phyloP scores from a whole-genome alignment of 1,140 invertebrate species.

The Drosophila nigrodunni region DNA sequence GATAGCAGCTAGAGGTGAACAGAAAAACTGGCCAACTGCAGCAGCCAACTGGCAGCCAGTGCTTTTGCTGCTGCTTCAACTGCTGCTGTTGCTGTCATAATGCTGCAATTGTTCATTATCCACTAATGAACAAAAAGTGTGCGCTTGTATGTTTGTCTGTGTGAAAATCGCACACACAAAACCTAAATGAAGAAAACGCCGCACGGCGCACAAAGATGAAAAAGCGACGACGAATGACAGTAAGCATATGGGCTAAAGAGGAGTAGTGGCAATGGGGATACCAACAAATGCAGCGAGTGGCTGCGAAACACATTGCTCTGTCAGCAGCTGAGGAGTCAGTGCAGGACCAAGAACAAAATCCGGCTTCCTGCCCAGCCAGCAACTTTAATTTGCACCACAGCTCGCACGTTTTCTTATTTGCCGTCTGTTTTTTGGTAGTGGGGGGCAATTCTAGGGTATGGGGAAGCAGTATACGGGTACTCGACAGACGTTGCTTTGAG shows the following conservation, averaged over 20 bases:
- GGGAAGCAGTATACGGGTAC: conserved; percentile 18
- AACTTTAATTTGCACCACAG: conserved; percentile 76
- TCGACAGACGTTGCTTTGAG: conserved; percentile 77
- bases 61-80: conserved; percentile 25
- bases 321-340: conserved; percentile 63
- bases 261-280: neutral
- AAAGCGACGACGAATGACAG: conserved; percentile 62
- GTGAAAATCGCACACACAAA: conserved; percentile 37
- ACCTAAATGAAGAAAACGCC: conserved; percentile 70
- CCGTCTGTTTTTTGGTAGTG: conserved; percentile 53
- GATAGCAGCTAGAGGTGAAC: conserved; percentile 68
- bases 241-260: neutral
- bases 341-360: conserved; percentile 31
- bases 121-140: conserved; percentile 83
- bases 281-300: conserved; percentile 24
- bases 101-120: conserved; percentile 83
- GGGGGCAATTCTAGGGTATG: neutral
- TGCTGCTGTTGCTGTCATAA: conserved; percentile 71
- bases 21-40: conserved; percentile 74
- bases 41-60: conserved; percentile 15
- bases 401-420: conserved; percentile 81
- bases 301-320: conserved; percentile 74
- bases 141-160: conserved; percentile 37
- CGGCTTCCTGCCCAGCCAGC: conserved; percentile 41
- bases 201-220: conserved; percentile 73